Conservation (phyloP, 2,797 vertebrate species). For the Bradypodion pumilum region DNA sequence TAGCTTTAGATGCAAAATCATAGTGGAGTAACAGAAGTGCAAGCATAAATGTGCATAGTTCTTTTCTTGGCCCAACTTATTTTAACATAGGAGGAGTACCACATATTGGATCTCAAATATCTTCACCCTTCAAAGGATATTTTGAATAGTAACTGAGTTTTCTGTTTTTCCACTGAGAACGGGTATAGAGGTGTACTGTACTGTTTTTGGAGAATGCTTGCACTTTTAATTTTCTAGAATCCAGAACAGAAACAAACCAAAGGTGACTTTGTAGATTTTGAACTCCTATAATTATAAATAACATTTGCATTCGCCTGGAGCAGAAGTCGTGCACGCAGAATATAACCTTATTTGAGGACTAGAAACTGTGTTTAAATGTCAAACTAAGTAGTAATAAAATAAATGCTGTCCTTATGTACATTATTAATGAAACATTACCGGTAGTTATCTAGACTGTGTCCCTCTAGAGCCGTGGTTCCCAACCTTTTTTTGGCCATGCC, state of each 20-base stretch:
- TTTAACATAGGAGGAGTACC: too few species aligned
- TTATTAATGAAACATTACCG: too few species aligned
- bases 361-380: background rate
- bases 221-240: background rate
- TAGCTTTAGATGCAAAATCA: too few species aligned
- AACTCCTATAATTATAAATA: background rate
- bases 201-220: background rate
- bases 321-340: background rate
- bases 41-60: too few species aligned
- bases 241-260: too few species aligned
- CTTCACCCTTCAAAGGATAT: background rate
- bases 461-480: too few species aligned
- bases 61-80: too few species aligned
- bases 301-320: background rate
- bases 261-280: background rate
- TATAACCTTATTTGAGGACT: background rate
- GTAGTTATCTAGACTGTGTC: too few species aligned
- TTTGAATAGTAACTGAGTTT: background rate
- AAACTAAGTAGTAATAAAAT: background rate
- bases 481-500: too few species aligned
- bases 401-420: background rate
- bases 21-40: too few species aligned
- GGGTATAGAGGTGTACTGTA: background rate
- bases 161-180: background rate
- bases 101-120: background rate